Percentiles rank a stretch among this genome's conserved stretches.
phyloP scores from a whole-genome alignment of 1,140 invertebrate species.

The Lepidurus apus region DNA sequence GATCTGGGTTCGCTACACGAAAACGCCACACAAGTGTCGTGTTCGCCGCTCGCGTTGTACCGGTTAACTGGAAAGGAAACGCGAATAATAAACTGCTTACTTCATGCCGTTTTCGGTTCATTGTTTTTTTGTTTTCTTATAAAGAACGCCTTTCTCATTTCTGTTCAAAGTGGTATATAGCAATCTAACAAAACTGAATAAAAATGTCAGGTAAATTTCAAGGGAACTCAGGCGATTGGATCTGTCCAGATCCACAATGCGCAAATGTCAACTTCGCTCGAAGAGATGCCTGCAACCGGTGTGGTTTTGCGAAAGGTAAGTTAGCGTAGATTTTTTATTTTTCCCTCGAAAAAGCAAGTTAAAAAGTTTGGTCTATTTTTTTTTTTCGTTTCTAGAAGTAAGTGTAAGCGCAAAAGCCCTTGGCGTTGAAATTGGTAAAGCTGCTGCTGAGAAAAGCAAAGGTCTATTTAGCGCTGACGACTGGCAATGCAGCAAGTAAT shows the following conservation, averaged over 20 bases:
- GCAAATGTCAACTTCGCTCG: constrained; percentile 92
- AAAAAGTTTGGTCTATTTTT: constrained; percentile 29
- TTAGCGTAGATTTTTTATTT: constrained; percentile 5
- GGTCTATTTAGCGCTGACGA: constrained; percentile 98
- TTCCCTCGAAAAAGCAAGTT: constrained; percentile 37
- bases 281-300: constrained; percentile 82
- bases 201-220: constrained; percentile 30
- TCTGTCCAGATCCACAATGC: constrained; percentile 60
- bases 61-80: background rate
- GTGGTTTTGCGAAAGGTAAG: constrained; percentile 58
- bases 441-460: constrained; percentile 93
- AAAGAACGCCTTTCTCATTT: background rate
- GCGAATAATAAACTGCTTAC: background rate
- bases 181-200: background rate
- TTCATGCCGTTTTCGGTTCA: background rate
- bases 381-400: constrained; percentile 52
- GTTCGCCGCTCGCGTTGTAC: no score
- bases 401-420: constrained; percentile 77
- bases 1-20: no score
- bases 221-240: constrained; percentile 48
- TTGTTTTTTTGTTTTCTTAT: background rate
- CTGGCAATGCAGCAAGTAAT: constrained; percentile 94
- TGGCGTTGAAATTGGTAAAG: constrained; percentile 95
- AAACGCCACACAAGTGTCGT: no score
- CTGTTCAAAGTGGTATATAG: background rate